Conservation (phyloP, 1,140 invertebrate species). For the Drosophila mojavensis region DNA sequence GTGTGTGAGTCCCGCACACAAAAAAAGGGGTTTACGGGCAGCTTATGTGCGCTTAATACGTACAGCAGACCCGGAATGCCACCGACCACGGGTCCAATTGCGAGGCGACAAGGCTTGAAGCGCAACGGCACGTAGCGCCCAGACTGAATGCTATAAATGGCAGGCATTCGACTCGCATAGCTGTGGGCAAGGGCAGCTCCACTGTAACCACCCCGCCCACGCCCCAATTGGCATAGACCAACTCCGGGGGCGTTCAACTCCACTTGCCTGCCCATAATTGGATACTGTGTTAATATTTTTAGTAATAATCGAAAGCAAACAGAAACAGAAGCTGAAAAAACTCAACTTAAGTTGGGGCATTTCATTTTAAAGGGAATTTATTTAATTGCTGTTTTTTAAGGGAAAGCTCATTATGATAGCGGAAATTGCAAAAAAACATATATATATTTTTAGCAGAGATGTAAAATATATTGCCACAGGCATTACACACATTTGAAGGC, state of each 20-base stretch:
- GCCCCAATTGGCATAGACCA: too few species aligned
- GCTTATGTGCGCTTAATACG: constrained; percentile 74
- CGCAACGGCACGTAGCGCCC: constrained; percentile 55
- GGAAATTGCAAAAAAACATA: too few species aligned
- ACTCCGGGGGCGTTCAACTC: too few species aligned
- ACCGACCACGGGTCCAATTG: neutral
- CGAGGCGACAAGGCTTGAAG: constrained; percentile 51
- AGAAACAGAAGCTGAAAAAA: neutral
- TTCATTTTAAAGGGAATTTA: neutral
- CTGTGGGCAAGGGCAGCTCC: too few species aligned
- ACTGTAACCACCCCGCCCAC: too few species aligned
- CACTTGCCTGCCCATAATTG: neutral
- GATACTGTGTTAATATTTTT: constrained; percentile 7
- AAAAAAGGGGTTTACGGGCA: constrained; percentile 71
- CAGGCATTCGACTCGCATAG: neutral
- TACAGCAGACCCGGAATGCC: constrained; percentile 18
- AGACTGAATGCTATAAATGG: constrained; percentile 21
- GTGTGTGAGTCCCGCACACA: constrained; percentile 27
- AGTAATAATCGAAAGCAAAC: constrained; percentile 7
- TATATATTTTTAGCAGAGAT: too few species aligned
- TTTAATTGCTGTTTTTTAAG: neutral
- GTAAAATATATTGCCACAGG: too few species aligned
- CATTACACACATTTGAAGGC: too few species aligned
- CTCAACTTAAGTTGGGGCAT: neutral
- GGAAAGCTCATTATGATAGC: too few species aligned